Percentiles rank a stretch among this genome's conserved stretches.
These are phyloP conservation scores for Drosophila tropicalis DNA, from an alignment of 1,140 invertebrate species.

Conservation along the genomic window DNA sequence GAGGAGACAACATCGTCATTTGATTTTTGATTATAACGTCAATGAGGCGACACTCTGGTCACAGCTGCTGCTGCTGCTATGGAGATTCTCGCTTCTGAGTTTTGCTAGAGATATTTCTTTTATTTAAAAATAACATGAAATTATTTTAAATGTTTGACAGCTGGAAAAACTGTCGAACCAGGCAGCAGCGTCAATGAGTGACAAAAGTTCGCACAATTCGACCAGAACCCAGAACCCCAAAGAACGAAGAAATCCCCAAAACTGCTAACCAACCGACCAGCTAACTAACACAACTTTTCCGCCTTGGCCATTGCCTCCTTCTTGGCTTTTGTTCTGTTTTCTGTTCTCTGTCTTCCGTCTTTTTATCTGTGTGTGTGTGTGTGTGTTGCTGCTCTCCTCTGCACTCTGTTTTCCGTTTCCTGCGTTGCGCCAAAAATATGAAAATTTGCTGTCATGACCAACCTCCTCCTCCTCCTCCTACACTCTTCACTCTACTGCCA, in stretches of 20 bases:
- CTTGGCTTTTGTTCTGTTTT: slow-evolving; percentile 41
- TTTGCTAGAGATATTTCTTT: slow-evolving; percentile 48
- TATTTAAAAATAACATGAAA: slow-evolving; percentile 41
- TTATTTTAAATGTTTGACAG: slow-evolving; percentile 57
- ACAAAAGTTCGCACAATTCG: slow-evolving; percentile 41
- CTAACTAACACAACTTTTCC: slow-evolving; percentile 31
- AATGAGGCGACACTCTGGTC: slow-evolving; percentile 49
- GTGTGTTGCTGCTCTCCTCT: slow-evolving; percentile 1
- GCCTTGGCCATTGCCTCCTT: slow-evolving; percentile 35
- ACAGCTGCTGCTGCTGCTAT: slow-evolving; percentile 45
- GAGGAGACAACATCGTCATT: slow-evolving; percentile 50
- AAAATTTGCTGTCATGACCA: slow-evolving; percentile 48
- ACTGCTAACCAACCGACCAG: not conserved
- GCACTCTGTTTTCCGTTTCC: slow-evolving; percentile 36
- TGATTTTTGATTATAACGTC: slow-evolving; percentile 73
- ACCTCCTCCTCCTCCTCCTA: not conserved
- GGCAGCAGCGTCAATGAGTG: slow-evolving; percentile 19
- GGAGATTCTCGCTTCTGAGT: slow-evolving; percentile 13
- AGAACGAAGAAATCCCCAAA: not conserved
- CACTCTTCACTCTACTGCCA: not conserved
- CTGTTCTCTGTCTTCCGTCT: slow-evolving; percentile 3
- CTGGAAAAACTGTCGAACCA: slow-evolving; percentile 49
- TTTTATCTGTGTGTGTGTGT: not conserved
- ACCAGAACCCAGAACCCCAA: not conserved
- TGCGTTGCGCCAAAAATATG: slow-evolving; percentile 61